Percentiles rank a stretch among this genome's conserved stretches.
Conservation (phyloP, 2,113 vertebrate genomes). For the Cyprinodon variegatus region DNA sequence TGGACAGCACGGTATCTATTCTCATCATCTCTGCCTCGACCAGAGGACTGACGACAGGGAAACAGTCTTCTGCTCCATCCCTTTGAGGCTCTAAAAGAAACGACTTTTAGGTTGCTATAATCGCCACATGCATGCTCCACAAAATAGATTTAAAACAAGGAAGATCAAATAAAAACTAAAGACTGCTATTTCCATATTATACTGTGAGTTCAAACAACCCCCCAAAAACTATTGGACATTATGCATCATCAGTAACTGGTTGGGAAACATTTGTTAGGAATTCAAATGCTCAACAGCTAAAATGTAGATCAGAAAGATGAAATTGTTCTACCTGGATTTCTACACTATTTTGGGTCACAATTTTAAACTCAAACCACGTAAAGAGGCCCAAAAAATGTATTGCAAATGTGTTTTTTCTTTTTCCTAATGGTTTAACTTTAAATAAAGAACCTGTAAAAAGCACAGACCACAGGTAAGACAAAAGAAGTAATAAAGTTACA, state of each 20-base stretch:
- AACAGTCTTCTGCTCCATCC: constrained; percentile 9
- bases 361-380: background rate
- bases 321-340: no score
- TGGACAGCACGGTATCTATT: constrained; percentile 60
- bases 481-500: background rate
- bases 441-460: background rate
- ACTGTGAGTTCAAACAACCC: background rate
- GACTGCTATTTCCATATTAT: background rate
- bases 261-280: no score
- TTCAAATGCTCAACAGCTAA: no score
- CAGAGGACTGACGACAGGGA: constrained; percentile 59
- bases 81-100: constrained; percentile 28
- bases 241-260: no score
- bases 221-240: no score
- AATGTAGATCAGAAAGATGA: no score
- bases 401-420: background rate
- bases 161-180: background rate
- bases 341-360: background rate
- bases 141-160: background rate
- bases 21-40: constrained; percentile 70
- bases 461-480: background rate
- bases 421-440: background rate
- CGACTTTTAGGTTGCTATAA: background rate
- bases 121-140: background rate
- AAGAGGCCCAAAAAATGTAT: background rate